A percentile compares a stretch with the other conserved stretches of the same genome.
phyloP scores from a whole-genome alignment of 2,113 vertebrate genomes.

The Heliornis fulica region DNA sequence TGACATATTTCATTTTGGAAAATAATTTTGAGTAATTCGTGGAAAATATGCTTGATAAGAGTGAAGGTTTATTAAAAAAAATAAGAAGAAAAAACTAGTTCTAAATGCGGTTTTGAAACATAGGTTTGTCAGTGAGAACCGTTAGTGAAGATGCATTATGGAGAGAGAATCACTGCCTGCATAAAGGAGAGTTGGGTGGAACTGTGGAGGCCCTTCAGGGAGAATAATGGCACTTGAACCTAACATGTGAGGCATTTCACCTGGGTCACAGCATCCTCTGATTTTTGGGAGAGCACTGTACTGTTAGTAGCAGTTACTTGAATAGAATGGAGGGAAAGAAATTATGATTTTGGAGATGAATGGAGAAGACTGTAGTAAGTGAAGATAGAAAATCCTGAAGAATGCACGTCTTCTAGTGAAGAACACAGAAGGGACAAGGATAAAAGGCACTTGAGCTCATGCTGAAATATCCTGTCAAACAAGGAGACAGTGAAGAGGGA shows the following conservation, averaged over 20 bases:
- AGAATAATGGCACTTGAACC: background rate
- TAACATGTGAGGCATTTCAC: accelerated
- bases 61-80: background rate
- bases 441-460: accelerated
- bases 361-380: background rate
- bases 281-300: background rate
- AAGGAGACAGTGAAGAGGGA: background rate
- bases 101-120: background rate
- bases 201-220: background rate
- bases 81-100: background rate
- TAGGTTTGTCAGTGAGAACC: background rate
- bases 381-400: background rate
- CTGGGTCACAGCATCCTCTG: background rate
- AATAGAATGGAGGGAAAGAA: background rate
- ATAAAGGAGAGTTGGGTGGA: background rate
- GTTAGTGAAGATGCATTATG: background rate
- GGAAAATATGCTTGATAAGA: background rate
- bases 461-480: background rate
- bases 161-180: background rate
- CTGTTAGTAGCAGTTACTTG: background rate
- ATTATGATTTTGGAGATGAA: background rate
- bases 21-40: background rate
- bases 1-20: background rate
- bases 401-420: background rate
- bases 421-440: background rate